Evolutionary conservation across 2,888 invertebrate genomes (phyloP).

Genomic region (Harmothoe impar): DNA sequence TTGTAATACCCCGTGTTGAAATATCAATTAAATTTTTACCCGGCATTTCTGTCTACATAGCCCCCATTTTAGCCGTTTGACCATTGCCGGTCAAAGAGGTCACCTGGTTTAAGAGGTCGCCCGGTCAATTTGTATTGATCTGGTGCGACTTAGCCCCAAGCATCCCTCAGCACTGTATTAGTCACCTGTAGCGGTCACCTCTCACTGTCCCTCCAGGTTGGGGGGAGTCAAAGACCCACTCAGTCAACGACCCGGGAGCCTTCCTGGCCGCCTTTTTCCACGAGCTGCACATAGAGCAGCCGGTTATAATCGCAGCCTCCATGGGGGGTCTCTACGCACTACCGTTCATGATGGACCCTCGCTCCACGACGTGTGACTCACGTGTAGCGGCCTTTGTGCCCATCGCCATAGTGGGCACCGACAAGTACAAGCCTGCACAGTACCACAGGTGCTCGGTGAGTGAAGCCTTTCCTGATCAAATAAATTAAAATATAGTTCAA

Average conservation of each 20-base stretch:
- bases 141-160: too few species aligned
- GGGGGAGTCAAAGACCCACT: constrained; percentile 74
- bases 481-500: background rate
- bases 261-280: constrained; percentile 75
- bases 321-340: constrained; percentile 84
- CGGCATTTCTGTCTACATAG: too few species aligned
- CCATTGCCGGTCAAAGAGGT: too few species aligned
- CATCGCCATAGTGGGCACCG: constrained; percentile 83
- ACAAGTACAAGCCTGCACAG: constrained; percentile 71
- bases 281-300: constrained; percentile 75
- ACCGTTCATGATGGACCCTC: constrained; percentile 81
- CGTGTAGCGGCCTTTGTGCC: constrained; percentile 83
- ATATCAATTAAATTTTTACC: too few species aligned
- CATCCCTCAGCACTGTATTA: too few species aligned
- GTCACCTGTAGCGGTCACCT: too few species aligned
- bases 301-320: constrained; percentile 84
- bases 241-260: constrained; percentile 30
- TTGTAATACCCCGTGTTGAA: too few species aligned
- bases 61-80: too few species aligned
- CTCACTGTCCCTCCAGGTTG: constrained; percentile 73
- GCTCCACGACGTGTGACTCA: constrained; percentile 72
- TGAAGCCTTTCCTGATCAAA: background rate
- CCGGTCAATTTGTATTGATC: too few species aligned
- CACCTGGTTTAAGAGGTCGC: too few species aligned
- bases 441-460: constrained; percentile 75